phyloP scores from a whole-genome alignment of 2,797 vertebrate species.

The Okamejei kenojei region DNA sequence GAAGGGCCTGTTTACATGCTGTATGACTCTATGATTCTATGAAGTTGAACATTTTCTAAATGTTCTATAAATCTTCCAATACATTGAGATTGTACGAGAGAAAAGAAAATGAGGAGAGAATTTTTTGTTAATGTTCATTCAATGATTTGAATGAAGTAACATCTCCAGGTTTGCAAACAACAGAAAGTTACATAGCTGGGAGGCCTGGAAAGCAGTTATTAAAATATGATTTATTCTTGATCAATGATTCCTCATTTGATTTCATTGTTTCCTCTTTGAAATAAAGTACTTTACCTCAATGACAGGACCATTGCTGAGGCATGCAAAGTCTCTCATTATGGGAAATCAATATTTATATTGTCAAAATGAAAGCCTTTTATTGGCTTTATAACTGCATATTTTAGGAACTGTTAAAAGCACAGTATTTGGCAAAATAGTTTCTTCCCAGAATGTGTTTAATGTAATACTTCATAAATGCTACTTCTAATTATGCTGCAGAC shows the following conservation, averaged over 20 bases:
- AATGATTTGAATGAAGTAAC: too few species aligned
- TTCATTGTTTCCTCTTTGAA: background rate
- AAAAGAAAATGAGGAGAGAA: too few species aligned
- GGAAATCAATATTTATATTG: background rate
- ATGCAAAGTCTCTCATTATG: background rate
- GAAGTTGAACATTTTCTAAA: too few species aligned
- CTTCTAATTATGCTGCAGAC: background rate
- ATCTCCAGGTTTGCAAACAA: too few species aligned
- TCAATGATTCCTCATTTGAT: background rate
- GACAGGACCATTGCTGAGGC: background rate
- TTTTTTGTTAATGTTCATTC: too few species aligned
- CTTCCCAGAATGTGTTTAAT: background rate
- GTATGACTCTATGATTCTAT: too few species aligned
- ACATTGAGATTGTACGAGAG: too few species aligned
- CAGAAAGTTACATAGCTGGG: too few species aligned
- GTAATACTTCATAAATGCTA: background rate
- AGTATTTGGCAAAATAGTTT: constrained; percentile 1
- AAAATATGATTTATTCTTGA: too few species aligned
- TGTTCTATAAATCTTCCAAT: too few species aligned
- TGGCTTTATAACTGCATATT: background rate
- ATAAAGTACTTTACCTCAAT: background rate
- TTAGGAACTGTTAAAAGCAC: background rate
- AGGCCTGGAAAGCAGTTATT: too few species aligned
- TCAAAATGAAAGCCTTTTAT: constrained; percentile 21
- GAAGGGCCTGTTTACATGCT: too few species aligned